Evolutionary conservation across 2,113 vertebrate species (phyloP).

Genomic region (Marmota monax): DNA sequence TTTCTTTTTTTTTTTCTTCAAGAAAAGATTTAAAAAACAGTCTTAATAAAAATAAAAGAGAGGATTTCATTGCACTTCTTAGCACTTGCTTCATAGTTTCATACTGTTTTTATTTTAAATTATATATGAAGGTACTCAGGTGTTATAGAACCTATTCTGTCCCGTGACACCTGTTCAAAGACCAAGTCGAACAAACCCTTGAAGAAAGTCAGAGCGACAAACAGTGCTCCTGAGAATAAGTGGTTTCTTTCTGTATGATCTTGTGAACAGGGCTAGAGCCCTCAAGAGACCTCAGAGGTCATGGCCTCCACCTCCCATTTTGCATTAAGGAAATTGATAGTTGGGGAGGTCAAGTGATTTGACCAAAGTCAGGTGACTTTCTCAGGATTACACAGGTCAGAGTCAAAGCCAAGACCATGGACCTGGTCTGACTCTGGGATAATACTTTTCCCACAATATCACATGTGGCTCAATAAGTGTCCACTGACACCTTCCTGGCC

Average conservation of each 20-base stretch:
- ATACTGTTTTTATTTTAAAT: constrained; percentile 32
- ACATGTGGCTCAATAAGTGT: neutral
- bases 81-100: neutral
- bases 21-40: constrained; percentile 21
- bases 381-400: neutral
- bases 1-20: neutral
- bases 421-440: neutral
- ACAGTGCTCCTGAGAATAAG: neutral
- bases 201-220: neutral
- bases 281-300: neutral
- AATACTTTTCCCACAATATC: neutral
- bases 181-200: neutral
- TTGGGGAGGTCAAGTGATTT: neutral
- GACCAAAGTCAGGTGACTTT: neutral
- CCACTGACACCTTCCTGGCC: neutral
- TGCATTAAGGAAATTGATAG: neutral
- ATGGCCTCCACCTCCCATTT: neutral
- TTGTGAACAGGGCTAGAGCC: neutral
- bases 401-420: neutral
- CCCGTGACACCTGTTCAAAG: neutral
- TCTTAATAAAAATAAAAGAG: constrained; percentile 5
- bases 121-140: neutral
- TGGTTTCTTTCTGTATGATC: neutral
- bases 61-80: neutral
- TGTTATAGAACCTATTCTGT: neutral